Conservation (phyloP, 2,797 vertebrate species). For the Tiaroga cobitis region DNA sequence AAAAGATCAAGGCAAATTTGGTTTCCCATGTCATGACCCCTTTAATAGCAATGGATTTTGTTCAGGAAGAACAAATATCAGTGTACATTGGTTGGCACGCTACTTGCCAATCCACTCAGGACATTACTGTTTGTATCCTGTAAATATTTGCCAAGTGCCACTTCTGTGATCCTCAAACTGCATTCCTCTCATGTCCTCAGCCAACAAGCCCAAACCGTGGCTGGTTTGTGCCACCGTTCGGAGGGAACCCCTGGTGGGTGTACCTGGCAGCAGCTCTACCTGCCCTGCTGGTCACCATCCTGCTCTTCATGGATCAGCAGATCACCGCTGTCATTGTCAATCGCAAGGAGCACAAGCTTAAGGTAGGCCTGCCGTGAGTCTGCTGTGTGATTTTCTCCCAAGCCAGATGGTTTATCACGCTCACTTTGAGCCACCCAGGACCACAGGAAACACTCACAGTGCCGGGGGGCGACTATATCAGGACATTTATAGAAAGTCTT, state of each 20-base stretch:
- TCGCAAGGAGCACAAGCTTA: conserved; percentile 97
- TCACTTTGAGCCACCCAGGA: conserved; percentile 41
- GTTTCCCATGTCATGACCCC: too few species aligned
- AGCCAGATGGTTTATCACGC: conserved; percentile 42
- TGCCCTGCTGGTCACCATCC: conserved; percentile 93
- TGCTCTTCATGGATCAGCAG: conserved; percentile 99
- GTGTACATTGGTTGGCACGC: background rate
- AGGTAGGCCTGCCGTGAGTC: conserved; percentile 74
- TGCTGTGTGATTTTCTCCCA: background rate
- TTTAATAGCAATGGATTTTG: conserved; percentile 11
- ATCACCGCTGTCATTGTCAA: conserved; percentile 98
- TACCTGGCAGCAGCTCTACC: conserved; percentile 90
- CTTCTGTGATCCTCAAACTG: conserved; percentile 10
- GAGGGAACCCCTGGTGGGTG: conserved; percentile 98
- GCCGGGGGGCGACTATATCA: background rate
- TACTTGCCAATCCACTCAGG: background rate
- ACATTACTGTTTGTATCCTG: background rate
- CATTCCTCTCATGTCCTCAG: conserved; percentile 66
- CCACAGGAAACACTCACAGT: conserved; percentile 42
- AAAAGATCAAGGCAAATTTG: too few species aligned
- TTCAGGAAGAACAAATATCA: background rate
- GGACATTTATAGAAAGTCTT: conserved; percentile 48
- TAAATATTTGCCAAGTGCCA: conserved; percentile 23
- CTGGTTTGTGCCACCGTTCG: conserved; percentile 94
- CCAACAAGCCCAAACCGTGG: conserved; percentile 90